Base-by-base conservation (phyloP, 2,113 vertebrate species). In the Condylura cristata region DNA sequence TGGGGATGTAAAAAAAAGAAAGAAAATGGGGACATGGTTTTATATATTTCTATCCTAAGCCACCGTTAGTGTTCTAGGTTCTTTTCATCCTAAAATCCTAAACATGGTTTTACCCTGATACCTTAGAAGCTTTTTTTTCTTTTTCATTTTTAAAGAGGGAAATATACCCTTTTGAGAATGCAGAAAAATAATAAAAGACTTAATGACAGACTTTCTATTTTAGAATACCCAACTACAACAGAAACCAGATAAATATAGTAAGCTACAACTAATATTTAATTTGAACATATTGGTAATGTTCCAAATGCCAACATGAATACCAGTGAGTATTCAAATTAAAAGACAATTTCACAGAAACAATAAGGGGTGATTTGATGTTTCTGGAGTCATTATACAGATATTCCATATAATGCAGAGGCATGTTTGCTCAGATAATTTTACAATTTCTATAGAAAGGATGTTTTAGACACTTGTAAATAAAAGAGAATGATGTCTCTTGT, bases 361-460 rank as follows among this genome's bases (percentile, higher is more conserved):
- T 72, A 41, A 70, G 13, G 17, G 22, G 6, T 71, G 24, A 48
- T 58, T 84, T 56, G 28, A n/a, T 70, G 46, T 56, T 86, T 39
- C 83, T 81, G 79, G 78, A 83, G 51, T 81, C 84, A 91, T 85
- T 51, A n/a, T n/a, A n/a, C n/a, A n/a, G n/a, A n/a, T 74, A 86
- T 75, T 30, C 78, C 34, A 44, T 88, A 56, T 66, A 75, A 80
- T 34, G 22, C 34, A 60, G 61, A 81, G 41, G 82, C 44, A 58
- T 26, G 10, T 75, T 86, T 89, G 37, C 51, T 83, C 37, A 70
- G 61, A 16, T 32, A 61, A 75, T 63, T 89, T 7, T 10, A 61
- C 8, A 66, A 75, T 24, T 32, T 30, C 22, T 46, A 2, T 46
- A 68, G 32, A 71, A 82, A 79, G 60, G 28, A 72, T 88, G 20